Base-by-base conservation (phyloP, 2,888 invertebrate species). In the Reticulitermes lucifugus region DNA sequence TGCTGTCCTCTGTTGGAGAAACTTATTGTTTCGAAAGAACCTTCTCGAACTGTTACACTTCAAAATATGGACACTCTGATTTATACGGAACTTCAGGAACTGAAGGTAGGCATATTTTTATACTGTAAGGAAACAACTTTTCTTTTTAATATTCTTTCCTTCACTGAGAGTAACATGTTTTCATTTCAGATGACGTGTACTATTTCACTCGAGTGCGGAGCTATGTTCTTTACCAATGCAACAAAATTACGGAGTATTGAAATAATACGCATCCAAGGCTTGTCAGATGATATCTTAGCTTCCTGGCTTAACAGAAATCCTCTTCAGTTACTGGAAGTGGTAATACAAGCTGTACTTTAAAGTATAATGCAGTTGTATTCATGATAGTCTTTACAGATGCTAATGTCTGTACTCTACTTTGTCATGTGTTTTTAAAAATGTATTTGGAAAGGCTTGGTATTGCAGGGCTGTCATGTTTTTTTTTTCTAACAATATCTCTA, bases 291-390 rank as follows among this genome's bases (percentile, higher is more conserved):
- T 10, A 43, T 85, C 43, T 84, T 87, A 75, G 77, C 71, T 12
- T 60, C 55, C 9, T 87, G 87, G 87, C 77, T 87, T n/a, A 51
- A 29, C 41, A 65, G 22, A 29, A 86, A 87, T 71, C 83, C 86
- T 18, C 83, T 87, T 2, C 43, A 51, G 10, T 46, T 81, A 12
- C 65, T 87, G n/a, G 86, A 87, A 85, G 46, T 46, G 77, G 77
- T 77, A 46, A 77, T 12, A 55, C 3, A 65, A 25, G n/a, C n/a
- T n/a, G 25, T 55, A 55, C 18, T 55, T 55, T 55, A 55, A 55
- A 55, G 18, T 55, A 2, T 4, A 55, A 18, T 55, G 51, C 55
- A 55, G 55, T 55, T 55, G 12, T 18, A 55, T 55, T 55, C 14
- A 55, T 18, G 35, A 35, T 55, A 18, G 18, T 55, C 10, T 46